Evolutionary conservation across 2,797 vertebrate genomes (phyloP).

Genomic region (Potorous gilbertii): DNA sequence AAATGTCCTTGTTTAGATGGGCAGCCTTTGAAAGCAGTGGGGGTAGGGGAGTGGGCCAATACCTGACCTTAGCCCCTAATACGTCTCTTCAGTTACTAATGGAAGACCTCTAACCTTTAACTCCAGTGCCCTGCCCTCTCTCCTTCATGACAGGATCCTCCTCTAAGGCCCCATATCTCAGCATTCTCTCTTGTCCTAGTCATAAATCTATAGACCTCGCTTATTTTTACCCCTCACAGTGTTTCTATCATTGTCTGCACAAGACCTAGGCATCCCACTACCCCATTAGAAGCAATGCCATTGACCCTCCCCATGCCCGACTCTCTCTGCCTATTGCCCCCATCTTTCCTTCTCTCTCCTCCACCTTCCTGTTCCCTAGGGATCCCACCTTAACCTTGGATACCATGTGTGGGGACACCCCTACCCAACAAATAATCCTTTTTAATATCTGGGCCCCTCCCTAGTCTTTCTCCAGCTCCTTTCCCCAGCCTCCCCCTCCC

Average conservation of each 20-base stretch:
- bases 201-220: background rate
- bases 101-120: background rate
- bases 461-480: background rate
- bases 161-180: background rate
- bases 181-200: background rate
- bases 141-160: background rate
- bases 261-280: background rate
- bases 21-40: background rate
- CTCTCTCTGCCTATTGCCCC: background rate
- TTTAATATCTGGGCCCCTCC: background rate
- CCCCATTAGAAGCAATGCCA: background rate
- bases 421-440: background rate
- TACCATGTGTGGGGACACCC: background rate
- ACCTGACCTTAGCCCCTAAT: background rate
- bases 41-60: background rate
- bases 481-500: background rate
- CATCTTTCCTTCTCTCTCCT: background rate
- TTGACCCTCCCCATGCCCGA: background rate
- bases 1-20: slow-evolving; percentile 72
- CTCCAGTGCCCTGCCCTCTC: background rate
- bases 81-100: background rate
- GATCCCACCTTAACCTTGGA: background rate
- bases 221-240: background rate
- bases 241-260: background rate
- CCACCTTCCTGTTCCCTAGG: background rate